Evolutionary conservation across 2,888 invertebrate genomes (phyloP).

Genomic region (Acanthosepion lycidas): DNA sequence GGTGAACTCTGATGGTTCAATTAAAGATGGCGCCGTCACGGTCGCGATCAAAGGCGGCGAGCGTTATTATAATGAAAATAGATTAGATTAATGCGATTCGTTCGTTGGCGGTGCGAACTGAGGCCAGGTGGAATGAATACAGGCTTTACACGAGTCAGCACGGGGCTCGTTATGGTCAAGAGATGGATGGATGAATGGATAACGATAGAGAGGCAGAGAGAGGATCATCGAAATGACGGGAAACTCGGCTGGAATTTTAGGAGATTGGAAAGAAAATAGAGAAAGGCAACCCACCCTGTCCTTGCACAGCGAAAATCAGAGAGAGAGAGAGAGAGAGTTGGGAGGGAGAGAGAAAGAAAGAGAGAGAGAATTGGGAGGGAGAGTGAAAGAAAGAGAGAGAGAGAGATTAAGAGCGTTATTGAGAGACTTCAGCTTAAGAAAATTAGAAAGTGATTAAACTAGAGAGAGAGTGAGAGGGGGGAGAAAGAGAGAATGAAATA

Average conservation of each 20-base stretch:
- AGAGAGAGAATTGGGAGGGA: neutral
- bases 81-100: conserved; percentile 46
- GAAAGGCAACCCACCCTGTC: neutral
- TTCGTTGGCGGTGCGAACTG: neutral
- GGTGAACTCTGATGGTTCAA: conserved; percentile 46
- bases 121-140: conserved; percentile 42
- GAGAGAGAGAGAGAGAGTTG: neutral
- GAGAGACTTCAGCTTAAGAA: too few species aligned
- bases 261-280: neutral
- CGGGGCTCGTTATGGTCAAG: neutral
- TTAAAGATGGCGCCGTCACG: conserved; percentile 45
- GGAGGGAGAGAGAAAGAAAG: neutral
- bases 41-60: conserved; percentile 36
- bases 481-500: neutral
- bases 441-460: too few species aligned
- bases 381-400: neutral
- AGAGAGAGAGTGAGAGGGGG: neutral
- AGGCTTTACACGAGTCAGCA: neutral
- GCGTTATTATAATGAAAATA: conserved; percentile 44
- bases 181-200: neutral
- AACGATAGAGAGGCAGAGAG: neutral
- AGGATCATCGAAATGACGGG: neutral
- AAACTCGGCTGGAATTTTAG: neutral
- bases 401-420: neutral
- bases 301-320: neutral